Evolutionary conservation across 2,113 vertebrate species (phyloP).

Genomic region (Bos javanicus): DNA sequence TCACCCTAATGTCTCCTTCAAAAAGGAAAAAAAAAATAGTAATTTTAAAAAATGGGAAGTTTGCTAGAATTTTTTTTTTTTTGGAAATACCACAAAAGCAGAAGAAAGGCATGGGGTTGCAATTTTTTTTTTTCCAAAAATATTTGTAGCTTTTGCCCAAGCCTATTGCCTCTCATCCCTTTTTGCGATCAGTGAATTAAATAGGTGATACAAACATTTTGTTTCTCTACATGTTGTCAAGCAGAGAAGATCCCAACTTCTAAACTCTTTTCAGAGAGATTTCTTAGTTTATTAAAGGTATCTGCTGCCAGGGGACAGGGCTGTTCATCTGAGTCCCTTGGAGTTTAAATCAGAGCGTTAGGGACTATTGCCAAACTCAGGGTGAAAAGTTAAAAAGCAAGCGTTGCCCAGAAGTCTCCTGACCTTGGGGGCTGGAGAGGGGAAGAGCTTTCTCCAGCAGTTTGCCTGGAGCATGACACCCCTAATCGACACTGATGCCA

Average conservation of each 20-base stretch:
- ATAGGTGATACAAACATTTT: neutral
- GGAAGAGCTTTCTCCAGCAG: neutral
- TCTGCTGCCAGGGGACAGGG: neutral
- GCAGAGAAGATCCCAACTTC: neutral
- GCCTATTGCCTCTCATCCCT: neutral
- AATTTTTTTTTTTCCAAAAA: conserved; percentile 4
- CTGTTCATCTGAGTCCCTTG: neutral
- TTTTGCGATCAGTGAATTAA: neutral
- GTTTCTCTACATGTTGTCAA: neutral
- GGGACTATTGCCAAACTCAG: neutral
- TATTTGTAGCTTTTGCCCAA: conserved; percentile 38
- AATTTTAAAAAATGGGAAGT: conserved; percentile 51
- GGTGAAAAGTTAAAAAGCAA: conserved; percentile 39
- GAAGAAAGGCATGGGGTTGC: conserved; percentile 30
- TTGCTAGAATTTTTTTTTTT: conserved; percentile 33
- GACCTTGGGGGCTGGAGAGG: conserved; percentile 15
- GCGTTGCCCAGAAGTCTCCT: neutral
- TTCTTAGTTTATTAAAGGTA: neutral
- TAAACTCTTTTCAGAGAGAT: neutral
- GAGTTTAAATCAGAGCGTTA: conserved; percentile 43
- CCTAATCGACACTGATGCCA: conserved; percentile 76
- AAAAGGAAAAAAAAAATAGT: neutral
- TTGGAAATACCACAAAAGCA: conserved; percentile 69
- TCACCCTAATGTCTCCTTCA: neutral
- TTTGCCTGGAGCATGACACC: conserved; percentile 71